Conservation (phyloP, 2,113 vertebrate species). For the Pimephales promelas region DNA sequence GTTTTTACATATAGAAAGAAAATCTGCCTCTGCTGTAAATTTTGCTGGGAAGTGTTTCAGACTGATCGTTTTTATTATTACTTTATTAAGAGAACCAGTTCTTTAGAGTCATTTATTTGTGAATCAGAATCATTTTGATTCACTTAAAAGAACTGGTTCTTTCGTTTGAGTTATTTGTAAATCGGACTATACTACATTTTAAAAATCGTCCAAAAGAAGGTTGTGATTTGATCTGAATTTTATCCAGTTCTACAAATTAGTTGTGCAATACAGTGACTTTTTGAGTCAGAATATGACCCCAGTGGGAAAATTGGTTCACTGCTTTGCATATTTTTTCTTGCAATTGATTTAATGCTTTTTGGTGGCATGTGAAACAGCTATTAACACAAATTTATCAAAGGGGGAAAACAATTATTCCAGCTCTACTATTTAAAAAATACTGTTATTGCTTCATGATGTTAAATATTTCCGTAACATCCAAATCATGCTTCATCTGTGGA, state of each 20-base stretch:
- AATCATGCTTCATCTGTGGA: neutral
- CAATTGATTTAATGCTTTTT: conserved; percentile 28
- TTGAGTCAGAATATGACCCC: conserved; percentile 50
- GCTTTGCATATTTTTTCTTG: neutral
- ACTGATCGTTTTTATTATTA: neutral
- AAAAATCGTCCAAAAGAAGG: neutral
- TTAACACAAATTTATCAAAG: conserved; percentile 47
- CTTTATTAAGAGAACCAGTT: too few relatives aligned
- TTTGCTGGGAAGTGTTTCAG: neutral
- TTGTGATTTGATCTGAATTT: neutral
- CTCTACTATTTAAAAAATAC: neutral
- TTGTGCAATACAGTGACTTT: neutral
- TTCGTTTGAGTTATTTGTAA: neutral
- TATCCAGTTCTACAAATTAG: neutral
- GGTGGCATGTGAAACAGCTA: conserved; percentile 35
- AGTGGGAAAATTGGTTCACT: conserved; percentile 9
- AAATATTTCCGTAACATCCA: neutral
- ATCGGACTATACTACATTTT: neutral
- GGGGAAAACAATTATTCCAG: neutral
- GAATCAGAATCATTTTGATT: neutral
- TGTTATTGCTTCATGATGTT: neutral
- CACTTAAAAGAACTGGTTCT: neutral
- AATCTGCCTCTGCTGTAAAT: neutral
- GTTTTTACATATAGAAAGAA: neutral
- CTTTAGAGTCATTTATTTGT: too few relatives aligned